A percentile compares a stretch with the other conserved stretches of the same genome.
Evolutionary conservation across 1,140 invertebrate genomes (phyloP).

Genomic region (Metopolophium dirhodum): DNA sequence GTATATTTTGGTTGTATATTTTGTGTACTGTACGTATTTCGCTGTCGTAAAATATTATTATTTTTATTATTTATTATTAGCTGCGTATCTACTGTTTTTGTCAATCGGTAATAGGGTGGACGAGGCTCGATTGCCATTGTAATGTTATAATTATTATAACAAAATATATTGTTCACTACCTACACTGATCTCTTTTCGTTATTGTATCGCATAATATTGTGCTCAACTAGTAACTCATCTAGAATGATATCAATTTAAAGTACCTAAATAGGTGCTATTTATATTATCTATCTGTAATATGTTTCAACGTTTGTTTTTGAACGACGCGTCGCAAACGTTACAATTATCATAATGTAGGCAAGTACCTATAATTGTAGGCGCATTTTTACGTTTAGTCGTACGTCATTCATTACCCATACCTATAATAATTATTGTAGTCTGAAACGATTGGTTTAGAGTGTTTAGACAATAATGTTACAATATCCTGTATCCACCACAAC

Average conservation of each 20-base stretch:
- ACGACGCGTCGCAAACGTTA: not conserved
- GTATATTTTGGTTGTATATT: not conserved
- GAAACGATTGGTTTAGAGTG: not conserved
- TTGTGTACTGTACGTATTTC: not conserved
- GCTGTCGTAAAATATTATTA: not conserved
- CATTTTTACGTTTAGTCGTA: not conserved
- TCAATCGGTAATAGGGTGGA: not conserved
- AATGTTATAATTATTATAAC: not conserved
- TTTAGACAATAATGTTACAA: not conserved
- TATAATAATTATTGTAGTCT: not conserved
- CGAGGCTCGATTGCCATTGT: not conserved
- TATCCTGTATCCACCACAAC: not conserved
- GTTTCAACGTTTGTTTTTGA: not conserved
- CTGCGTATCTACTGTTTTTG: not conserved
- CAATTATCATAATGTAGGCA: not conserved
- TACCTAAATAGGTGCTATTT: not conserved
- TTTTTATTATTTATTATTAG: not conserved
- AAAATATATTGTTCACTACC: not conserved
- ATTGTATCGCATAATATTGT: not conserved
- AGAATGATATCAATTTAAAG: not conserved
- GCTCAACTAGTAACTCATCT: not conserved
- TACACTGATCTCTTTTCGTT: not conserved
- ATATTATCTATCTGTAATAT: not conserved
- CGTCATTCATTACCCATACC: not conserved
- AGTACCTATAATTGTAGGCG: too few species aligned